Base-by-base conservation (phyloP, 2,888 invertebrate species). In the Sarcophaga carnaria region DNA sequence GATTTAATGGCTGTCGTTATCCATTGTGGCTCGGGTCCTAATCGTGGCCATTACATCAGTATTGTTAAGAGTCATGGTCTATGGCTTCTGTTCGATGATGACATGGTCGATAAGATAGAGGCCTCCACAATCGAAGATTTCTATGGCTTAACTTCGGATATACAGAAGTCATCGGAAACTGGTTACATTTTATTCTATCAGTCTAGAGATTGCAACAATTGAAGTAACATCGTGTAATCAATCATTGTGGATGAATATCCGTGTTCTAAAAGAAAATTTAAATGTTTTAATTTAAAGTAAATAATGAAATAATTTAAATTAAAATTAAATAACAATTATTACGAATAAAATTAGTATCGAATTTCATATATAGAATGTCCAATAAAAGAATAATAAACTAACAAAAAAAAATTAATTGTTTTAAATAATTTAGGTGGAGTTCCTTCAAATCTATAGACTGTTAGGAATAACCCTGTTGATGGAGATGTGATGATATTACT, bases 41-140 rank as follows among this genome's bases (percentile, higher is more conserved):
- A 99, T 94, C 96, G 99, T 86, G 99, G 99, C 47, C 99, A 99
- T 94, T 99, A 99, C 94, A 99, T 99, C 94, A 99, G 98, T 94
- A 99, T 99, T 93, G 99, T 99, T 83, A 99, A 99, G 94, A 98
- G 98, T 93, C 99, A 99, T 94, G 99, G 99, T 80, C 98, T 99
- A 94, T 99, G 99, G 99, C 95, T 99, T 89, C 96, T 99, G 6
- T 99, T 99, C 94, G 99, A 99, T 94, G 99, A 99, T 94, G 99
- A 99, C 93, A 98, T 99, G 96, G 99, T 99, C 89, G 99, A 99
- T 95, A 99, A 99, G 97, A 99, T 99, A 92, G 99, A 99, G 93
- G 98, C 99, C 79, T 98, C 99, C 83, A 97, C 93, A 90, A 99
- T 99, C 94, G 99, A 99, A 95, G 99, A 99, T 94, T 99, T 99